Evolutionary conservation across 2,888 invertebrate species (phyloP), one percentile per base, ranked within the genome.

Genomic region (Amiota mariae): DNA sequence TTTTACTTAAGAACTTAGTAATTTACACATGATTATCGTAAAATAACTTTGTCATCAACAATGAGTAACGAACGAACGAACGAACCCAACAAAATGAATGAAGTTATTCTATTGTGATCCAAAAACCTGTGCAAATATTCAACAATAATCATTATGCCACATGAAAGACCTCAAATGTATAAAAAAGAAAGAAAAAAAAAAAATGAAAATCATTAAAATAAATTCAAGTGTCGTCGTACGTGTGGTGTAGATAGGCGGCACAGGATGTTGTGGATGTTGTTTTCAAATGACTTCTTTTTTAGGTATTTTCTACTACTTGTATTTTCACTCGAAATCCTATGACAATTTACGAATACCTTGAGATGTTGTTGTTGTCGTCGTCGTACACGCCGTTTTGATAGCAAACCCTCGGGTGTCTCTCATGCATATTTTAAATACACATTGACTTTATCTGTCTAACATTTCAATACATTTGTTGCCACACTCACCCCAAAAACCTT

Each of bases 1-100:
- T 59, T 59, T 59, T 59, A 24, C 59, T 59, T 20, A 59, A 59
- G 18, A 68, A 68, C 36, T 68, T 54, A 70, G 78, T 75, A 81
- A 81, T 81, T 81, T 81, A 78, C 81, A 82, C 77, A 76, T 81
- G 81, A 82, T 82, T 82, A 82, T 82, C 81, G 74, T 80, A 64
- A 68, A 68, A 68, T 68, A 68, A 68, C 51, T 68, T 51, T 54
- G 47, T 66, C n/a, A 66, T 15, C 12, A 63, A 63, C 54, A 18
- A 68, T 36, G 6, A 36, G 36, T 6, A 36, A 36, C 36, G 36
- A 36, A 36, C 6, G 36, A 48, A 20, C 70, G 0, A n/a, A n/a
- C n/a, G n/a, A n/a, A n/a, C n/a, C 1, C 18, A 54, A 56, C 10
- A 13, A 24, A 13, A 9, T 78, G 75, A 75, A 76, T 78, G 73